Evolutionary conservation across 2,113 vertebrate genomes (phyloP).

Genomic region (Mastomys natalensis): DNA sequence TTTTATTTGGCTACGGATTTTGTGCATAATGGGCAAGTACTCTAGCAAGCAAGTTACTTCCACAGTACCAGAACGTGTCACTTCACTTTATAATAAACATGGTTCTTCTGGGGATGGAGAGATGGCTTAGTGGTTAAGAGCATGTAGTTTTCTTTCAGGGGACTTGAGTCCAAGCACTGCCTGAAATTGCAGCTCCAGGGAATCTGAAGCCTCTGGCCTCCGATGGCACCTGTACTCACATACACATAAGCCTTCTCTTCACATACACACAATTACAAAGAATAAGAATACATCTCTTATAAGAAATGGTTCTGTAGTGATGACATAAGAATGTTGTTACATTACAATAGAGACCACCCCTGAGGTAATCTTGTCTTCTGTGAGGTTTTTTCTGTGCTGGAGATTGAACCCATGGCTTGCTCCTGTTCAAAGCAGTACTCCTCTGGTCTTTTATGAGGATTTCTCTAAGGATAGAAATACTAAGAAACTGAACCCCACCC

Average conservation of each 20-base stretch:
- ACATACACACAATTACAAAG: neutral
- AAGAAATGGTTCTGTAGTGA: neutral
- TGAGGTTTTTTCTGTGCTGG: neutral
- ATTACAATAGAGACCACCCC: neutral
- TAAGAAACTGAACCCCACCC: neutral
- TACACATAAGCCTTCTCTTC: too few species aligned
- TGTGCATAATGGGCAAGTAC: neutral
- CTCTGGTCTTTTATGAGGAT: neutral
- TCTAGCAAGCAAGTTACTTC: too few species aligned
- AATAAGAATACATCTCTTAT: neutral
- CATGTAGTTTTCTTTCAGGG: neutral
- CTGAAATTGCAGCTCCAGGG: neutral
- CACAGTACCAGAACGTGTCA: neutral
- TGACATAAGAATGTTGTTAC: too few species aligned
- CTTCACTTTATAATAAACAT: neutral
- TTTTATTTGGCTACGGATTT: neutral
- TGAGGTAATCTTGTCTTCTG: neutral
- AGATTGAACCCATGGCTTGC: neutral
- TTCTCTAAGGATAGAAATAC: neutral
- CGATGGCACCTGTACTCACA: too few species aligned
- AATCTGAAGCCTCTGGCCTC: neutral
- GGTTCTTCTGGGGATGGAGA: neutral
- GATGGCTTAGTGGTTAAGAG: neutral
- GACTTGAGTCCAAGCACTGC: neutral
- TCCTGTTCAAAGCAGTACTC: neutral